Percentiles rank a stretch among this genome's conserved stretches.
Conservation (phyloP, 2,113 vertebrate genomes). For the Oceanodroma tethys region DNA sequence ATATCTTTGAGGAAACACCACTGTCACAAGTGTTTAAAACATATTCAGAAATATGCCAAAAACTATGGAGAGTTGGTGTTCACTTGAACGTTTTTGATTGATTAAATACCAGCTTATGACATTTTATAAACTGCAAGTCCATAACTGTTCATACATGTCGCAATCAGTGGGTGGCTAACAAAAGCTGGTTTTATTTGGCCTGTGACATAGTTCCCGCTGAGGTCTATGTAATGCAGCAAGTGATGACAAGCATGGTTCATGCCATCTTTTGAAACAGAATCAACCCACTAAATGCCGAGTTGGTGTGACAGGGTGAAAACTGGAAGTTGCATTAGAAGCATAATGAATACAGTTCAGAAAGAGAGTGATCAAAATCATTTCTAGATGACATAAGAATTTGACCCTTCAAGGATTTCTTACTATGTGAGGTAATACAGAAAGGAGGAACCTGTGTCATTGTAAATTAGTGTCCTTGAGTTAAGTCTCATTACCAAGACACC, state of each 20-base stretch:
- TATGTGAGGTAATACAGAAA: constrained; percentile 38
- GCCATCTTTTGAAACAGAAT: constrained; percentile 62
- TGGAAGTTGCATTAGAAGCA: not conserved
- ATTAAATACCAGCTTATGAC: not conserved
- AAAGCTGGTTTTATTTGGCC: constrained; percentile 41
- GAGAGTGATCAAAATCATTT: constrained; percentile 20
- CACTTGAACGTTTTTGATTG: not conserved
- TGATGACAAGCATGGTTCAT: constrained; percentile 54
- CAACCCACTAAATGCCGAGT: constrained; percentile 25
- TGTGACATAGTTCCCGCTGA: constrained; percentile 12
- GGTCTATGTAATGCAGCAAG: constrained; percentile 58
- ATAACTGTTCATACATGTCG: not conserved
- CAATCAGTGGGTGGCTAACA: constrained; percentile 14
- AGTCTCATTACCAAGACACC: constrained; percentile 49
- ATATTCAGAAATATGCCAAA: not conserved
- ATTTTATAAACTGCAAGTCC: not conserved
- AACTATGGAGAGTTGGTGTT: not conserved
- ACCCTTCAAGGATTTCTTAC: constrained; percentile 31
- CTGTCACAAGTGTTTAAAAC: not conserved
- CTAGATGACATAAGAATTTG: constrained; percentile 57
- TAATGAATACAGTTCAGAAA: not conserved
- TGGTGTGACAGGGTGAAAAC: constrained; percentile 52
- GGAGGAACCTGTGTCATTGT: constrained; percentile 39
- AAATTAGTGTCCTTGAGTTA: constrained; percentile 57
- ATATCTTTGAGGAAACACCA: not conserved